Evolutionary conservation across 2,797 vertebrate species (phyloP), one percentile per base, ranked within the genome.

Genomic region (Oreochromis grahami): DNA sequence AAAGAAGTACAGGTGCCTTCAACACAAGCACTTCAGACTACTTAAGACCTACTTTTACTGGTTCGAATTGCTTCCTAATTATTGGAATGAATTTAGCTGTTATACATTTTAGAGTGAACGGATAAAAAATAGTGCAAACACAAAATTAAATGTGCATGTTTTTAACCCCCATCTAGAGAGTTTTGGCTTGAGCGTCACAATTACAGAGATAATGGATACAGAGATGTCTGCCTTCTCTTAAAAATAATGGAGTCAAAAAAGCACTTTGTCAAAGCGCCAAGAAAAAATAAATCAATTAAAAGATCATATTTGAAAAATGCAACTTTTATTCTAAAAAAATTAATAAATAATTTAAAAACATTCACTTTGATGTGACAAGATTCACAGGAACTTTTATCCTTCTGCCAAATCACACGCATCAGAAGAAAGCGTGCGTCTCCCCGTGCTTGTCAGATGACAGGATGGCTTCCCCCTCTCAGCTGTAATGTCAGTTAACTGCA

Each of bases 181-280:
- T 26, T 45, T 70, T 26, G 38, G 21, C 0, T 70, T 0, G 38
- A 26, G 43, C 0, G 1, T 26, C 38, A 26, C 38, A 26, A 26
- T 17, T 45, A 45, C 0, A 26, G 65, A 70, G 60, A 41, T 65
- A 21, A 38, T 65, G 12, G 34, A 13, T 65, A 65, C 2, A 41
- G 24, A 45, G 68, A 48, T 48, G 68, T 48, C 68, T 72, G 0
- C 3, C 41, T 48, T 68, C n/a, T 21, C 36, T 68, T 68, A 41
- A 68, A 68, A 21, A 68, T 6, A 72, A 45, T 19, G 65, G 41
- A 19, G 41, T 48, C n/a, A n/a, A 29, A 21, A 72, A 19, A 2
- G 68, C 41, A 72, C 24, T 29, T 48, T 72, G 65, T 72, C 24
- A 48, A 45, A 29, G 65, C 6, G 15, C 24, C 65, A 26, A 29